phyloP scores from a whole-genome alignment of 2,888 invertebrate genomes.

The Itoplectis maculator region DNA sequence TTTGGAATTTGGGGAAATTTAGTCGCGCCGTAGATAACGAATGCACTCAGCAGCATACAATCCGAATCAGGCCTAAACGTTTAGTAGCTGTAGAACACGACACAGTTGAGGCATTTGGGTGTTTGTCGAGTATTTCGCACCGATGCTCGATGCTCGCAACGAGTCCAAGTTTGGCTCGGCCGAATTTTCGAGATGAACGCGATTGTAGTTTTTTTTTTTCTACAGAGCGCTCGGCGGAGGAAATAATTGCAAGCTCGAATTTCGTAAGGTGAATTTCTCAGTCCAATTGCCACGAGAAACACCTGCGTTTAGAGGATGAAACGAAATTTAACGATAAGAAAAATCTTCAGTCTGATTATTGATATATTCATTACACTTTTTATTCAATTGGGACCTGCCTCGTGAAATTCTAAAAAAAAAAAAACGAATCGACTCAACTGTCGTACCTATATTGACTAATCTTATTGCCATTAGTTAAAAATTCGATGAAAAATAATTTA shows the following conservation, averaged over 20 bases:
- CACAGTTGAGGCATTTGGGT: conserved; percentile 14
- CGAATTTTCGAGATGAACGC: background rate
- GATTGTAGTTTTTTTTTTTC: conserved; percentile 18
- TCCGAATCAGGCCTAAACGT: conserved; percentile 75
- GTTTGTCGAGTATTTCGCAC: conserved; percentile 18
- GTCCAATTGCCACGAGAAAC: background rate
- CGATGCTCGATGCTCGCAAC: background rate
- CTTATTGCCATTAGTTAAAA: background rate
- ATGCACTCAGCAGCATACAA: conserved; percentile 20
- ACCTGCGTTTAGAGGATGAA: no score
- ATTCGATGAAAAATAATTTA: background rate
- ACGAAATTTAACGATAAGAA: background rate
- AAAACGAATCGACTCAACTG: background rate
- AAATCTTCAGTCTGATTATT: conserved; percentile 6
- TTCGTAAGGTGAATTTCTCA: conserved; percentile 2
- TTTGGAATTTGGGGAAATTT: conserved; percentile 39
- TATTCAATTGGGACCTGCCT: conserved; percentile 6
- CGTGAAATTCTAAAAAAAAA: background rate
- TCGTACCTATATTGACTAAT: background rate
- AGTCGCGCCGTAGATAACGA: conserved; percentile 20
- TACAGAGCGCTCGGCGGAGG: background rate
- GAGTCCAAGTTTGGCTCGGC: conserved; percentile 7
- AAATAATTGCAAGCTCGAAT: conserved; percentile 1
- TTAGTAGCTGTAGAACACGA: conserved; percentile 56
- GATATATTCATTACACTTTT: background rate